phyloP scores from a whole-genome alignment of 2,113 vertebrate genomes.

The Eclectus roratus region DNA sequence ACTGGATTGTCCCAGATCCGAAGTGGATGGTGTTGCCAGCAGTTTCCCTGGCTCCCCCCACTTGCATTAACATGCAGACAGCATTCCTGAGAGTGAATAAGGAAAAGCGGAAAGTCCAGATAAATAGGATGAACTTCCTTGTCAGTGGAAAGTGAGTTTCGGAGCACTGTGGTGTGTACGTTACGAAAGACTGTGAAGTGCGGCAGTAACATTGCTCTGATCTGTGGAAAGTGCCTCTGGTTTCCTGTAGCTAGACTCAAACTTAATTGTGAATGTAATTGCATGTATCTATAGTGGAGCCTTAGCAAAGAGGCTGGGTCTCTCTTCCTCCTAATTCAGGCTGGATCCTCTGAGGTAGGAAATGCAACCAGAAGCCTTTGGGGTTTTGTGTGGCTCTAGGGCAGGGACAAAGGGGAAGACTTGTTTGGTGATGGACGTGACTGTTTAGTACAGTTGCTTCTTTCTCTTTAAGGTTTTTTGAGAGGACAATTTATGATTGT shows the following conservation, averaged over 20 bases:
- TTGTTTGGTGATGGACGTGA: fast-evolving
- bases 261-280: not conserved
- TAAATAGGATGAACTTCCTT: constrained; percentile 51
- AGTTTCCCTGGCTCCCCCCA: not conserved
- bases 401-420: not conserved
- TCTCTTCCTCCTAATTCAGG: not conserved
- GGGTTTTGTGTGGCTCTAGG: not conserved
- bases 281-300: not conserved
- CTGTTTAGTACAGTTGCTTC: not conserved
- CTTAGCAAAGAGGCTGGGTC: not conserved
- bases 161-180: not conserved
- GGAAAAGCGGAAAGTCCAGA: constrained; percentile 43
- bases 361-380: not conserved
- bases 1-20: constrained; percentile 7
- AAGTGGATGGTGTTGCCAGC: not conserved
- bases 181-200: constrained; percentile 2
- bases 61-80: constrained; percentile 2
- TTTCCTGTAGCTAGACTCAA: not conserved
- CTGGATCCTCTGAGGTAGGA: not conserved
- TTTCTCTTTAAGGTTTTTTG: not conserved
- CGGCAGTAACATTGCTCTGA: not conserved
- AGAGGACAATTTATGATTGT: not conserved
- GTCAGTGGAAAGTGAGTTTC: constrained; percentile 6
- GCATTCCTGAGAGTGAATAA: not conserved
- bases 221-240: not conserved